Conservation (phyloP, 35 echinoderm and acorn worm species). For the Amphiura filiformis region DNA sequence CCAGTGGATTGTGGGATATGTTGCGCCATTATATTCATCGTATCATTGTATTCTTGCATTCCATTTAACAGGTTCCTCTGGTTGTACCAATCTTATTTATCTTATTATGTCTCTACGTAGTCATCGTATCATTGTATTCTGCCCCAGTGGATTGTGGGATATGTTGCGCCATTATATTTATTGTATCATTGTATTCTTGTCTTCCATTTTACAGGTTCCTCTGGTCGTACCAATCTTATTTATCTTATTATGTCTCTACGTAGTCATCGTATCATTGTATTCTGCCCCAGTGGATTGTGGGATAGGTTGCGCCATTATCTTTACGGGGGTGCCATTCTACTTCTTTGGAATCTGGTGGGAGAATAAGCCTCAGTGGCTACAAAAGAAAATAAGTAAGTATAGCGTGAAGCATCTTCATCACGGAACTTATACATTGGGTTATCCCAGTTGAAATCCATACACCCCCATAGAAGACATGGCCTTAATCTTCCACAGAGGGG, state of each 20-base stretch:
- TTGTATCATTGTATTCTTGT: neutral
- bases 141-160: slow-evolving; percentile 60
- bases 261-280: slow-evolving; percentile 76
- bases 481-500: no score
- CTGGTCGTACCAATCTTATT: slow-evolving; percentile 68
- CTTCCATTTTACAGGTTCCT: slow-evolving; percentile 45
- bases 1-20: slow-evolving; percentile 81
- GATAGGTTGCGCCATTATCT: slow-evolving; percentile 50
- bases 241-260: slow-evolving; percentile 42
- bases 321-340: slow-evolving; percentile 73
- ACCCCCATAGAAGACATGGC: no score
- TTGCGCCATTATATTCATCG: slow-evolving; percentile 36
- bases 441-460: neutral
- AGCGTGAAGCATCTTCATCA: no score
- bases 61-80: slow-evolving; percentile 66
- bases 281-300: slow-evolving; percentile 59
- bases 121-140: slow-evolving; percentile 64
- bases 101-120: slow-evolving; percentile 48
- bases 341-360: slow-evolving; percentile 82
- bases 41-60: slow-evolving; percentile 80
- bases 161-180: slow-evolving; percentile 10
- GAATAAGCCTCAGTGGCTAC: slow-evolving; percentile 58
- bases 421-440: neutral
- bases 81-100: slow-evolving; percentile 70
- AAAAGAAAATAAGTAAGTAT: neutral